phyloP scores from a whole-genome alignment of 2,113 vertebrate species.

The Pseudorhombus dupliciocellatus region DNA sequence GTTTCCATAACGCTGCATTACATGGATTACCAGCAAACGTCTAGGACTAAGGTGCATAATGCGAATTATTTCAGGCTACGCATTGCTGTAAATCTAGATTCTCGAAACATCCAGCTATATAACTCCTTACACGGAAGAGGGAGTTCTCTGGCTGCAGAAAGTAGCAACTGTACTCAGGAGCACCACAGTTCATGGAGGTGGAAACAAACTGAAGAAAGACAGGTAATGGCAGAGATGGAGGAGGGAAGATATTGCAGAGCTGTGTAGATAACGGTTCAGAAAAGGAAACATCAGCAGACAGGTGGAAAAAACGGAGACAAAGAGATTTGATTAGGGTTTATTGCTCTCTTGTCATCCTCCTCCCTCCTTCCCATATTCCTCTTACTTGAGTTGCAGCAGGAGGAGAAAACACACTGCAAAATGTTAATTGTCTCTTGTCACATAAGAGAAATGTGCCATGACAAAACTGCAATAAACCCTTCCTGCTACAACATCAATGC shows the following conservation, averaged over 20 bases:
- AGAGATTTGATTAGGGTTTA: constrained; percentile 60
- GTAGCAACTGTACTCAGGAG: constrained; percentile 1
- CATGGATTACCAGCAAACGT: constrained; percentile 3
- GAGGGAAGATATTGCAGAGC: constrained; percentile 47
- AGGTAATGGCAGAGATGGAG: constrained; percentile 45
- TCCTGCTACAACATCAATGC: constrained; percentile 20
- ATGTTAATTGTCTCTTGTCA: constrained; percentile 56
- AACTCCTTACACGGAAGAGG: constrained; percentile 20
- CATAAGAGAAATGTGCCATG: constrained; percentile 44
- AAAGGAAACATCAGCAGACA: constrained; percentile 42
- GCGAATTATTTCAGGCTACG: constrained; percentile 7
- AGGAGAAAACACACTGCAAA: constrained; percentile 42
- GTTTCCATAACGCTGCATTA: neutral
- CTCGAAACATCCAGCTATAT: constrained; percentile 17
- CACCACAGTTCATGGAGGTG: constrained; percentile 25
- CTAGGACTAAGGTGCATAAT: constrained; percentile 15
- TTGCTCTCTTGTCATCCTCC: constrained; percentile 24
- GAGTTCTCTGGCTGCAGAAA: constrained; percentile 19
- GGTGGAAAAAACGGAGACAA: constrained; percentile 55
- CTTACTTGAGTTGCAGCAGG: constrained; percentile 28
- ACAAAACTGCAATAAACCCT: constrained; percentile 40
- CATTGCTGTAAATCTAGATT: constrained; percentile 15
- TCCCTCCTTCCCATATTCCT: constrained; percentile 28
- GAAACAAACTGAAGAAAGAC: constrained; percentile 37
- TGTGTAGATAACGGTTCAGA: constrained; percentile 42